Percentiles rank a stretch among this genome's conserved stretches.
phyloP scores from a whole-genome alignment of 2,113 vertebrate genomes.

The Ictidomys tridecemlineatus region DNA sequence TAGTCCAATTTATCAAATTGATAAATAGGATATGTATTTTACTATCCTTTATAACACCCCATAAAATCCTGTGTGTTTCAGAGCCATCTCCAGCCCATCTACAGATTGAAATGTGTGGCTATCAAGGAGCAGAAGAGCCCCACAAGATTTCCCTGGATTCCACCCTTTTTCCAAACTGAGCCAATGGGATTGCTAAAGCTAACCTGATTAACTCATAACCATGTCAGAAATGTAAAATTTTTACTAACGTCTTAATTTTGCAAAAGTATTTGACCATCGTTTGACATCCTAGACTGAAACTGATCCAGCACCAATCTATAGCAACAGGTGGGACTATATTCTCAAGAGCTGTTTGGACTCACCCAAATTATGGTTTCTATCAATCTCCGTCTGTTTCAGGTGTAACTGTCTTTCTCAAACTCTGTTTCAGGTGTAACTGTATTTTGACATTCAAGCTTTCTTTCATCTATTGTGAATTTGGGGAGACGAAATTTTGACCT shows the following conservation, averaged over 20 bases:
- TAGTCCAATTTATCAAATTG: neutral
- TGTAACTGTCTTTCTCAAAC: neutral
- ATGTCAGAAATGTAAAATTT: neutral
- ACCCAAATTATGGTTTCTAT: neutral
- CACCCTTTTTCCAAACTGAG: neutral
- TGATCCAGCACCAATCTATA: neutral
- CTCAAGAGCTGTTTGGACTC: neutral
- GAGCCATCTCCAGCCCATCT: neutral
- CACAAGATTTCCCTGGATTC: neutral
- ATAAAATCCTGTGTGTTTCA: neutral
- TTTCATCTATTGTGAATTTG: constrained; percentile 17
- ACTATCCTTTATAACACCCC: neutral
- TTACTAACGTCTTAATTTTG: constrained; percentile 38
- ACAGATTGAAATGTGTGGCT: neutral
- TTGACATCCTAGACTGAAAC: neutral
- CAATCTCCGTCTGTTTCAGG: neutral
- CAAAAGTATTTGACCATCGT: neutral
- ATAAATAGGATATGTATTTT: neutral
- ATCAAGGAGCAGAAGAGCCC: neutral
- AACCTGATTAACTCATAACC: neutral
- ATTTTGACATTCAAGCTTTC: constrained; percentile 38
- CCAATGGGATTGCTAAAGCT: neutral
- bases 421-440: neutral
- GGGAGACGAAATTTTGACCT: neutral
- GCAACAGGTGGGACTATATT: neutral